Evolutionary conservation across 2,113 vertebrate species (phyloP).

Genomic region (Aix galericulata): DNA sequence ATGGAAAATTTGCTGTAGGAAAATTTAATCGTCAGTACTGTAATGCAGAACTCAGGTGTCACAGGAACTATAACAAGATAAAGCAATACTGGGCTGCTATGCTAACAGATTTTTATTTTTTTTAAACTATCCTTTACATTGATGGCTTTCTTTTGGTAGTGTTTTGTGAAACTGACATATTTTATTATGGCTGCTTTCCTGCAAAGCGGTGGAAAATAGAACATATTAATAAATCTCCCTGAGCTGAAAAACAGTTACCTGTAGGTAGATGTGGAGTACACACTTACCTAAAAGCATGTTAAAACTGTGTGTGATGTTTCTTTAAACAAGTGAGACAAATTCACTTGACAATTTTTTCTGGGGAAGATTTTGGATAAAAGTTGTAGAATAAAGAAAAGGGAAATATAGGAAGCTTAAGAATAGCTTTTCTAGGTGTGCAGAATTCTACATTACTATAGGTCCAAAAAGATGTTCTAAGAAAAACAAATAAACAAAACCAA

Average conservation of each 20-base stretch:
- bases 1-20: background rate
- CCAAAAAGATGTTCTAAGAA: background rate
- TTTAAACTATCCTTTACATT: background rate
- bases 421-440: background rate
- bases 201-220: background rate
- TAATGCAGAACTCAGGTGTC: background rate
- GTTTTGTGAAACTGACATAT: background rate
- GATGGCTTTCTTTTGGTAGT: background rate
- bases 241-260: background rate
- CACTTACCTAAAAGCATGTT: background rate
- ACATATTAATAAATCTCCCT: background rate
- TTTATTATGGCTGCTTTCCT: background rate
- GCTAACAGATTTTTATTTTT: conserved; percentile 4
- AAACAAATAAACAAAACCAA: background rate
- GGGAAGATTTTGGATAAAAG: background rate
- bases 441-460: background rate
- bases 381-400: background rate
- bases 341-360: background rate
- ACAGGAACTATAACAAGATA: background rate
- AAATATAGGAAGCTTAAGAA: background rate
- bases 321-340: background rate
- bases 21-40: background rate
- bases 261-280: background rate
- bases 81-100: background rate
- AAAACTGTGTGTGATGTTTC: background rate